Evolutionary conservation across 1,140 invertebrate species (phyloP).

Genomic region (Oryzaephilus surinamensis): DNA sequence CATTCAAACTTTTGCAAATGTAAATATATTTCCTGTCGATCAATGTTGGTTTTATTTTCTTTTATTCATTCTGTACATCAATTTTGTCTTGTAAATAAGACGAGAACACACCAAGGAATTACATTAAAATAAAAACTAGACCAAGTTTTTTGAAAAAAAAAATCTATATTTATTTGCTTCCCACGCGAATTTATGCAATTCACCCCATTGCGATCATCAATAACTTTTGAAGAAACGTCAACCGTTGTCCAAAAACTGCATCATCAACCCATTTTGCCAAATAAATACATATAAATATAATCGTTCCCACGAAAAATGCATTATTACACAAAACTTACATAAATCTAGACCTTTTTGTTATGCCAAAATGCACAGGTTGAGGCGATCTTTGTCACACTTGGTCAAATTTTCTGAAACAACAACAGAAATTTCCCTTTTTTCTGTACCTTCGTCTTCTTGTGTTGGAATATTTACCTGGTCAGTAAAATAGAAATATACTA

Average conservation of each 20-base stretch:
- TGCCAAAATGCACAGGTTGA: not conserved
- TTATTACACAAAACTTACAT: conserved; percentile 8
- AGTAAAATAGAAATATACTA: conserved; percentile 5
- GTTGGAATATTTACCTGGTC: not conserved
- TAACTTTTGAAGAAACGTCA: too few relatives aligned
- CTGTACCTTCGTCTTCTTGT: not conserved
- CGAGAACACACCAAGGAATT: too few relatives aligned
- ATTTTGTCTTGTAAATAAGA: too few relatives aligned
- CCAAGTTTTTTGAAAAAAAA: not conserved
- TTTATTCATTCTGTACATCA: too few relatives aligned
- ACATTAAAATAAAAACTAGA: not conserved
- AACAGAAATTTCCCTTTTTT: not conserved
- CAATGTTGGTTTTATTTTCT: too few relatives aligned
- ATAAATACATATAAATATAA: not conserved
- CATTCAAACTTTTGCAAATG: too few relatives aligned
- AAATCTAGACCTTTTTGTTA: conserved; percentile 5
- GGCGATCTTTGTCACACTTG: not conserved
- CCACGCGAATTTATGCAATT: not conserved
- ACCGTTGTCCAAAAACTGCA: conserved; percentile 4
- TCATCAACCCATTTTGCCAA: conserved; percentile 5
- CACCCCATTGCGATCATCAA: too few relatives aligned
- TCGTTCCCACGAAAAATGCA: conserved; percentile 7
- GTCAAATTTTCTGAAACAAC: not conserved
- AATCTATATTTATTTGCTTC: not conserved
- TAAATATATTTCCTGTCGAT: too few relatives aligned